Conservation (phyloP, 2,797 vertebrate genomes). For the Sebastes minor region DNA sequence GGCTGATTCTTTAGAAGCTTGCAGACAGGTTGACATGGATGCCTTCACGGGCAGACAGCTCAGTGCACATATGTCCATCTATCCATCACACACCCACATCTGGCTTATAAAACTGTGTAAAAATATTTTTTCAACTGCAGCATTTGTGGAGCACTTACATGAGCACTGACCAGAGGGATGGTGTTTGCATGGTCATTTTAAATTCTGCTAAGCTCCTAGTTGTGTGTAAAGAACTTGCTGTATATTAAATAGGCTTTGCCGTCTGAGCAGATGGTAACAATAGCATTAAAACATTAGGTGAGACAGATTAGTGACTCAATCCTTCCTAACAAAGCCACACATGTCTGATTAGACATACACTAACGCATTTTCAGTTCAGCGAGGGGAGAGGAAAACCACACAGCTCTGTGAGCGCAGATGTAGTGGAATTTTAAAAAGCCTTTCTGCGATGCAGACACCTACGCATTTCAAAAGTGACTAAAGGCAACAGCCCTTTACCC, state of each 20-base stretch:
- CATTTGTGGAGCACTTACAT: neutral
- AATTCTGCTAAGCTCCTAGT: conserved; percentile 47
- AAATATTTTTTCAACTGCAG: neutral
- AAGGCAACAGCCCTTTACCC: neutral
- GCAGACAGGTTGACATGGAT: conserved; percentile 9
- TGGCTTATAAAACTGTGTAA: conserved; percentile 5
- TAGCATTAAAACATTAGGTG: conserved; percentile 68
- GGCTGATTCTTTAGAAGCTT: neutral
- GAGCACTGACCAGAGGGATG: conserved; percentile 16
- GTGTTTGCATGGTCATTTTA: conserved; percentile 28
- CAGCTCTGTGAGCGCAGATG: neutral
- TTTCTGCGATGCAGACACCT: conserved; percentile 16
- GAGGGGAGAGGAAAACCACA: neutral
- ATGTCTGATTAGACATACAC: conserved; percentile 43
- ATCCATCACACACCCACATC: conserved; percentile 13
- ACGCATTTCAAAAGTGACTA: neutral
- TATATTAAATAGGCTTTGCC: conserved; percentile 51
- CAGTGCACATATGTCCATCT: neutral
- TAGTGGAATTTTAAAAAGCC: conserved; percentile 35
- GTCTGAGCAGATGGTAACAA: conserved; percentile 64
- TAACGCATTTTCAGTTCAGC: conserved; percentile 1
- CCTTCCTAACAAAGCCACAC: conserved; percentile 45
- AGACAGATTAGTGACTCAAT: conserved; percentile 65
- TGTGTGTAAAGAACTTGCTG: conserved; percentile 31
- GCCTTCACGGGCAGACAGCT: conserved; percentile 8